Base-by-base conservation (phyloP, 2,113 vertebrate genomes). In the Albula glossodonta region DNA sequence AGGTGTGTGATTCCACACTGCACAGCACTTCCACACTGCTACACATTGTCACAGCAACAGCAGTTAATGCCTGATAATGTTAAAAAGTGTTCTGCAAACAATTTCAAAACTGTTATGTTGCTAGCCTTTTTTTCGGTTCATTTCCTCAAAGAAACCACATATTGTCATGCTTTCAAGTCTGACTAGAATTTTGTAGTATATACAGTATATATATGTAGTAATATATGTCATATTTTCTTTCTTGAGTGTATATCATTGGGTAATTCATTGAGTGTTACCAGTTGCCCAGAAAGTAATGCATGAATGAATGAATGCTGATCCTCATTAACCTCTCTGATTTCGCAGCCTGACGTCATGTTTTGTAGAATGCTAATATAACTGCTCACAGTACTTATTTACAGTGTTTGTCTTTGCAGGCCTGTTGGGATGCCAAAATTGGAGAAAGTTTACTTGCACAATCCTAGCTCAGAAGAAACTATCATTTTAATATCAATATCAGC, bases 381-480 rank as follows among this genome's bases (percentile, higher is more conserved):
- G 56, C 17, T 12, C 11, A 3, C 9, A 57, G 48, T 74, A 48
- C 74, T 19, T 50, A 2, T 86, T 0, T 63, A 57, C 80, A 78
- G 86, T 13, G 31, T 78, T 79, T 78, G 48, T 53, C 2, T 94
- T 84, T 22, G 51, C 91, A 99, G 98, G 95, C 97, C 98, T 83
- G 98, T 99, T 91, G 98, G 98, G 92, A 99, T 99, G 98, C 98
- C 98, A 96, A 99, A 99, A 97, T 99, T 99, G 98, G 98, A 99
- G 94, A 99, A 99, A 96, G 98, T 99, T 96, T 98, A 97, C 94
- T 96, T 99, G 93, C 98, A 99, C 94, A 99, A 99, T 94, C 98
- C 98, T 94, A 99, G 98, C 94, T 95, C 97, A 96, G 98, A 99
- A 95, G 97, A 99, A 96, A 99, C 98, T 93, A 96, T 97, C 92